A percentile compares a stretch with the other conserved stretches of the same genome.
Conservation (phyloP, 1,140 invertebrate species). For the Panulirus ornatus region DNA sequence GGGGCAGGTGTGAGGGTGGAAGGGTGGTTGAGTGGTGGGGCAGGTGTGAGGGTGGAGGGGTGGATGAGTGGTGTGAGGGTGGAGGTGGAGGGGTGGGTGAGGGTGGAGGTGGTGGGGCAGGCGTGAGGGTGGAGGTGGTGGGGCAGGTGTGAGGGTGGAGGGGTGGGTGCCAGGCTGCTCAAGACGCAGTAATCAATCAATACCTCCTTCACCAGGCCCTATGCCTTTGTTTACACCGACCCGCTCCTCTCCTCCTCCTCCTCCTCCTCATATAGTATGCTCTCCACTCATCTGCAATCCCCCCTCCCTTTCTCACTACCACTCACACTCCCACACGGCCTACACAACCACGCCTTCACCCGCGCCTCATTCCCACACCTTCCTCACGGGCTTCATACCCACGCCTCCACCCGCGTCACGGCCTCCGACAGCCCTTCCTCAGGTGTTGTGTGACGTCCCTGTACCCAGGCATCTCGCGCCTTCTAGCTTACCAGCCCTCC, state of each 20-base stretch:
- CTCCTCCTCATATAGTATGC: background rate
- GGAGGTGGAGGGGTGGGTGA: conserved; percentile 2
- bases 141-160: background rate
- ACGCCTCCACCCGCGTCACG: background rate
- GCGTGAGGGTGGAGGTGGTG: background rate
- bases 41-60: background rate
- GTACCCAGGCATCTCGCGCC: too few species aligned
- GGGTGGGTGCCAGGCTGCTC: background rate
- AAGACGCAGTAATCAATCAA: conserved; percentile 54
- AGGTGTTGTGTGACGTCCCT: too few species aligned
- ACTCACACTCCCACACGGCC: background rate
- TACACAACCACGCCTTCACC: background rate
- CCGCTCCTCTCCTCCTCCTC: background rate
- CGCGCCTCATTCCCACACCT: background rate
- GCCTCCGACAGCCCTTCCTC: too few species aligned
- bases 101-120: background rate
- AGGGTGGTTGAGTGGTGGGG: too few species aligned
- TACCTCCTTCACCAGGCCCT: conserved; percentile 47
- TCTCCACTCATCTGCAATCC: background rate
- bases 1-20: background rate
- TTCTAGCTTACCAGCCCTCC: too few species aligned
- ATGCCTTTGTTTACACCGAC: conserved; percentile 17
- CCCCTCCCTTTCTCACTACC: background rate
- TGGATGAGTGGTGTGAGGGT: background rate
- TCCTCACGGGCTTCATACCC: background rate